Evolutionary conservation across 2,113 vertebrate species (phyloP).

Genomic region (Cyprinodon brontotheroides): DNA sequence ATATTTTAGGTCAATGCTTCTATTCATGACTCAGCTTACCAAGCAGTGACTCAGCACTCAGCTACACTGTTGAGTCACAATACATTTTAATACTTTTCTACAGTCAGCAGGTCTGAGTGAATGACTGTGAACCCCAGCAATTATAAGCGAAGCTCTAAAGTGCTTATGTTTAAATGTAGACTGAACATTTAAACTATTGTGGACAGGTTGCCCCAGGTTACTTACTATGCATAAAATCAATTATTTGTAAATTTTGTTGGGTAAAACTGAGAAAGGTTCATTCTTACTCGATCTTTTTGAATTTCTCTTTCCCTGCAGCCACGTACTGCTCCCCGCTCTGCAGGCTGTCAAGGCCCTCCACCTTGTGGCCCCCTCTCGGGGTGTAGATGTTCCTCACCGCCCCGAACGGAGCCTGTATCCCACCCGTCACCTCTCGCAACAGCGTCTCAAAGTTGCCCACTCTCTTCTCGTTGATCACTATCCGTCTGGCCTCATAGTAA

Average conservation of each 20-base stretch:
- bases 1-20: slow-evolving; percentile 33
- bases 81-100: slow-evolving; percentile 14
- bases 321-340: slow-evolving; percentile 94
- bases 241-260: not conserved
- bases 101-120: not conserved
- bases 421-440: slow-evolving; percentile 90
- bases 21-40: slow-evolving; percentile 27
- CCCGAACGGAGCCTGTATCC: slow-evolving; percentile 90
- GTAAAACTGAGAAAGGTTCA: no score
- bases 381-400: slow-evolving; percentile 96
- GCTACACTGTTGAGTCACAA: slow-evolving; percentile 29
- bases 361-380: slow-evolving; percentile 86
- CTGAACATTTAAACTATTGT: no score
- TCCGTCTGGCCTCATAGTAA: slow-evolving; percentile 88
- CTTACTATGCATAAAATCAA: not conserved
- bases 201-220: not conserved
- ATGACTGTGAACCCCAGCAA: not conserved
- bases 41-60: slow-evolving; percentile 33
- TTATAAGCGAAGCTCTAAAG: not conserved
- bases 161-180: not conserved
- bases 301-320: slow-evolving; percentile 90
- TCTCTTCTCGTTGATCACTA: slow-evolving; percentile 90
- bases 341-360: slow-evolving; percentile 87
- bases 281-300: slow-evolving; percentile 95
- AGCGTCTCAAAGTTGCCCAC: slow-evolving; percentile 91